Base-by-base conservation (phyloP, 2,113 vertebrate genomes). In the Lophura nycthemera region DNA sequence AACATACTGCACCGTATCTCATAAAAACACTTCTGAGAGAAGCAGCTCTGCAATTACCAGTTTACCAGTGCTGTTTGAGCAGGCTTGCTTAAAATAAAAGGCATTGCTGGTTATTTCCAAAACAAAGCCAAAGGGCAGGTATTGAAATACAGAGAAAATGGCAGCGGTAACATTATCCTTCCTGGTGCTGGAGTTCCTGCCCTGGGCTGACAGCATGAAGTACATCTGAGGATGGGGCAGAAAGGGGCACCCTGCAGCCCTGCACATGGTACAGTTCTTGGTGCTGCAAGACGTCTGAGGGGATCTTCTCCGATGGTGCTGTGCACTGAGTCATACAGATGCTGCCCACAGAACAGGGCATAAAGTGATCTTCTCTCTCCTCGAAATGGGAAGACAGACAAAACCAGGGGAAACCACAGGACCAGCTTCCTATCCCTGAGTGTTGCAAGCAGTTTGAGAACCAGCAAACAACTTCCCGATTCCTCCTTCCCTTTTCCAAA, bases 221-320 rank as follows among this genome's bases (percentile, higher is more conserved):
- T 12, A 29, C n/a, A 21, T 38, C 32, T 75, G 21, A 83, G 47
- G 71, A 86, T 1, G 13, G 32, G 10, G 17, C 32, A 52, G 12
- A 18, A 57, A 86, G 72, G 48, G 7, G 12, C 42, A 21, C 22
- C 52, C 29, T 45, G 5, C 30, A 13, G 73, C 18, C 48, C 15
- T 45, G 56, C 16, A 10, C 0, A 0, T 14, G 24, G 11, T 10
- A 20, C 0, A 1, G 43, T 59, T 24, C 36, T 40, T 4, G 13
- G 32, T 17, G n/a, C 29, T 36, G 45, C 11, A 20, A 72, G n/a
- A 29, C 66, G 32, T 19, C 8, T 29, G 11, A 40, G 9, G 8
- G 22, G 10, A 54, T 11, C 50, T 80, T 47, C 47, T 4, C 64
- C 25, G 45, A 61, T 13, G 32, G 16, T 50, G 54, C 56, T 9